Evolutionary conservation across 1,140 invertebrate genomes (phyloP), one percentile per base, ranked within the genome.

Genomic region (Monomorium pharaonis): DNA sequence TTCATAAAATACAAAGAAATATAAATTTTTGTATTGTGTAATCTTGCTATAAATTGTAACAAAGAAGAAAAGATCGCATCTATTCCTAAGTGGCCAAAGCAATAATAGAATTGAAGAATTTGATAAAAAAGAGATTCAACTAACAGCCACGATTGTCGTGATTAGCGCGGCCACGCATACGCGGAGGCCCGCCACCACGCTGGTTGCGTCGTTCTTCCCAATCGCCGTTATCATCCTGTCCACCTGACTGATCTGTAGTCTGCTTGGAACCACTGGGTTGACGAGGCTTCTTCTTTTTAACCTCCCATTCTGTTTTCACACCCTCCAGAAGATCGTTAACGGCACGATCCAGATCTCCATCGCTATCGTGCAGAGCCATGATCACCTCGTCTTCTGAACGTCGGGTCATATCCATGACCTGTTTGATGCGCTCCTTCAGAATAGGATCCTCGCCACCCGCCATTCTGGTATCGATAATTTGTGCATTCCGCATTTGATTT

Each of bases 251-350:
- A 88, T 95, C 94, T 10, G 92, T 92, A 56, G 92, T 94, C 84
- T 93, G 94, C 92, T 94, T 95, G 81, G 90, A 95, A 85, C 92
- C 94, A 88, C 95, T 95, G 49, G 96, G 95, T 89, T 97, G 96
- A 87, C 97, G 96, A 92, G 96, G 97, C 95, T 98, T 98, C 95
- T 98, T 98, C 95, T 98, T 98, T 94, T 98, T 98, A 33, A 97
- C 97, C 83, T 95, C 94, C 95, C 95, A 95, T 75, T 95, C 94
- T n/a, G 94, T 87, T 80, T 92, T 93, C 0, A 95, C 95, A 6
- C 67, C 96, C 91, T 98, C 97, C n/a, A 97, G 95, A 37, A 98
- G 95, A 95, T 97, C 97, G 86, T 97, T 96, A 60, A 97, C 96
- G 69, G 98, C 98, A 88, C 96, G 95, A 89, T 97, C 96, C 84